These are phyloP conservation scores for Syrmaticus mikado DNA, from an alignment of 2,113 vertebrate genomes.

Conservation along the genomic window DNA sequence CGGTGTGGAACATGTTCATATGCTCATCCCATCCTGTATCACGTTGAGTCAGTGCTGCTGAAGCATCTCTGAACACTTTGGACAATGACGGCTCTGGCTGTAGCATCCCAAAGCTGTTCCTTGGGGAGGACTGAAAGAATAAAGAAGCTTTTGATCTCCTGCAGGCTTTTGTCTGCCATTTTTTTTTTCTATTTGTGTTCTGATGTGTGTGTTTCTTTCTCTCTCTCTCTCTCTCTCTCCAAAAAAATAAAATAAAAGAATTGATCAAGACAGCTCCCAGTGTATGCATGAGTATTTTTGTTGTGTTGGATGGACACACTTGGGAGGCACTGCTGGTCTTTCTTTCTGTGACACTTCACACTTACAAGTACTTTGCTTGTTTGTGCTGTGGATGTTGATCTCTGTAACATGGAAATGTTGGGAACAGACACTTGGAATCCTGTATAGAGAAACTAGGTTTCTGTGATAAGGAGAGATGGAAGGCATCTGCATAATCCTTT, in stretches of 20 bases:
- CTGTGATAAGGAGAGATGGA: not conserved
- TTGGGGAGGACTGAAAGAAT: not conserved
- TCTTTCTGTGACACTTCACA: not conserved
- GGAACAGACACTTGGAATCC: not conserved
- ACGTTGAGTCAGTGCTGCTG: accelerated
- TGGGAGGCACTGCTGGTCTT: not conserved
- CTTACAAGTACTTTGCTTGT: not conserved
- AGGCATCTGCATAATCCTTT: not conserved
- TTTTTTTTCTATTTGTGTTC: not conserved
- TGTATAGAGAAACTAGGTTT: not conserved
- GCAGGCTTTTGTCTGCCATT: not conserved
- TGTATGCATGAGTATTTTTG: not conserved
- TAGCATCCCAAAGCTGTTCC: not conserved
- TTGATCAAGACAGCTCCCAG: not conserved
- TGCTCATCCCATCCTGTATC: accelerated
- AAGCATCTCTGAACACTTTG: not conserved
- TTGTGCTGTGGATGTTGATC: not conserved
- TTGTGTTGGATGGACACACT: not conserved
- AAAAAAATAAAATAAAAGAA: too few relatives aligned
- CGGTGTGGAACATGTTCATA: accelerated
- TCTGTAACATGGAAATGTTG: not conserved
- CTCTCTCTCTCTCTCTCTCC: too few relatives aligned
- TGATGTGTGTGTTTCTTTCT: not conserved
- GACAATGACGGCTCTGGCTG: not conserved
- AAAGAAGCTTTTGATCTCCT: not conserved